Evolutionary conservation across 2,113 vertebrate genomes (phyloP).

Genomic region (Taurulus bubalis): DNA sequence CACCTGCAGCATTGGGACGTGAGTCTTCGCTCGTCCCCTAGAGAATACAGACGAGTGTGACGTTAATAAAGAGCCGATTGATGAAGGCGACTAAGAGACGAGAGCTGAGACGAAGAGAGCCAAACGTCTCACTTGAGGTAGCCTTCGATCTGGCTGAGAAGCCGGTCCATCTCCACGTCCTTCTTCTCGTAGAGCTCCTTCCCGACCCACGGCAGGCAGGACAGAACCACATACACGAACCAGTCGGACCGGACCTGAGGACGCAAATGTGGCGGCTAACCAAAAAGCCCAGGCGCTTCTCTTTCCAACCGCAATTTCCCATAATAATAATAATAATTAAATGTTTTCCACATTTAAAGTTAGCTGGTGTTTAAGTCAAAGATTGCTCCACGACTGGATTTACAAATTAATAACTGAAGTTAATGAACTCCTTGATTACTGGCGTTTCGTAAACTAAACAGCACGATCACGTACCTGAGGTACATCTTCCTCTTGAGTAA

Average conservation of each 20-base stretch:
- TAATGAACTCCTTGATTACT: neutral
- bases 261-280: neutral
- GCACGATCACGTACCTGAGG: conserved; percentile 87
- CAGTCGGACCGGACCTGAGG: conserved; percentile 94
- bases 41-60: neutral
- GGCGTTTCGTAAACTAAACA: neutral
- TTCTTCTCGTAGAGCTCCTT: conserved; percentile 99
- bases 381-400: neutral
- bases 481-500: conserved; percentile 96
- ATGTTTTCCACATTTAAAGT: neutral
- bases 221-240: conserved; percentile 95
- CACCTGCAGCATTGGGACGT: conserved; percentile 94
- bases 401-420: neutral
- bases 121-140: conserved; percentile 90
- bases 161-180: conserved; percentile 97
- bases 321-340: neutral
- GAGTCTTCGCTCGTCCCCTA: conserved; percentile 93
- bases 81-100: neutral
- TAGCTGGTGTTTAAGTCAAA: neutral
- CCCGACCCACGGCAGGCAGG: conserved; percentile 97
- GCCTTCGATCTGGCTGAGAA: conserved; percentile 93
- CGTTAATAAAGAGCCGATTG: neutral
- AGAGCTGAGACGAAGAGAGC: neutral
- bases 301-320: no score
- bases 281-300: no score